phyloP scores from a whole-genome alignment of 2,113 vertebrate genomes.

The Cavia aperea region DNA sequence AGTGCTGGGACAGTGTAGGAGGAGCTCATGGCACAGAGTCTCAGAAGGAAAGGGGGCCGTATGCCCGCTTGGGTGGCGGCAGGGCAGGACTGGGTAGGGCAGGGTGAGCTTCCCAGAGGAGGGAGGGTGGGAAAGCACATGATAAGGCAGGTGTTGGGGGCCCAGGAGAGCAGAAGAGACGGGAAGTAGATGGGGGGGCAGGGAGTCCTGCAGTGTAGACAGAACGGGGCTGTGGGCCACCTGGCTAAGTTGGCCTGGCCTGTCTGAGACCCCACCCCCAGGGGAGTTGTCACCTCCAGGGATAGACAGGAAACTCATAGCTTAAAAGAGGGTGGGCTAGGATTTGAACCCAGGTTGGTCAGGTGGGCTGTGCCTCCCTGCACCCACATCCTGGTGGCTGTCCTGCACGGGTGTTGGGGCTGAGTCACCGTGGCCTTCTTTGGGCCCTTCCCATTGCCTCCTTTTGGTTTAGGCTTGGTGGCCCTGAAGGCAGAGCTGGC shows the following conservation, averaged over 20 bases:
- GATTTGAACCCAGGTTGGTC: background rate
- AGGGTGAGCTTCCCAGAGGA: background rate
- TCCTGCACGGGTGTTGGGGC: background rate
- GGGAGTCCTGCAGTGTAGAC: background rate
- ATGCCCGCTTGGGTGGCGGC: background rate
- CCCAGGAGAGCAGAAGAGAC: background rate
- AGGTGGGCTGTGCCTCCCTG: background rate
- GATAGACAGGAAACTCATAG: background rate
- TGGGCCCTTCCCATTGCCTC: rapidly evolving
- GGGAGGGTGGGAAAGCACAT: background rate
- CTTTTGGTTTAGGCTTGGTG: background rate
- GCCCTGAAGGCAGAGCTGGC: background rate
- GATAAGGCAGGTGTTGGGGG: background rate
- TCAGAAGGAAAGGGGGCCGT: background rate
- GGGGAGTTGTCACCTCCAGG: background rate
- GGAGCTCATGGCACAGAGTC: background rate
- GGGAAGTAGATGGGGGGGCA: background rate
- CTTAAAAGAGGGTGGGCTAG: background rate
- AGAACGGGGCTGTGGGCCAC: background rate
- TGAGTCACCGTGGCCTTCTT: rapidly evolving
- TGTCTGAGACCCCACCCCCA: background rate
- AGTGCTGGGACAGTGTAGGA: background rate
- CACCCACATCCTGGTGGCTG: rapidly evolving
- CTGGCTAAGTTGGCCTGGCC: background rate
- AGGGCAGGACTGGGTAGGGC: background rate